phyloP scores from a whole-genome alignment of 2,113 vertebrate species.

The Ceyx cyanopectus region DNA sequence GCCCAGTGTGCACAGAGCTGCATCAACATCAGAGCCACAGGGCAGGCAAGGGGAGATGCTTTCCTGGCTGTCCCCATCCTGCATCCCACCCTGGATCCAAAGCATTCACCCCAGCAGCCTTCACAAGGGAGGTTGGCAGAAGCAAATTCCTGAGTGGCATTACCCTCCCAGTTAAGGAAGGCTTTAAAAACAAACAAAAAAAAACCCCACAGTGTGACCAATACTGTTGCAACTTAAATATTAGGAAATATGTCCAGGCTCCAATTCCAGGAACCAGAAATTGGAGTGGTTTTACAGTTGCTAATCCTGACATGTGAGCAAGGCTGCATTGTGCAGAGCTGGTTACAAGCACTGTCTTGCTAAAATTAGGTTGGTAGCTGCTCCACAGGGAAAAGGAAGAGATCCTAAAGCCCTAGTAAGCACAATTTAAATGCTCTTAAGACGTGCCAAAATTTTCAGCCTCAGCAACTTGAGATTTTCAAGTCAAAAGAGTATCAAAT shows the following conservation, averaged over 20 bases:
- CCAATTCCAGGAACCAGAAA: conserved; percentile 10
- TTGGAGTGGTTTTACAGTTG: background rate
- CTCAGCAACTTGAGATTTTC: background rate
- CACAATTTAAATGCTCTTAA: background rate
- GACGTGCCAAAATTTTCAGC: background rate
- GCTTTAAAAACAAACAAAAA: background rate
- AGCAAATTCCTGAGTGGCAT: background rate
- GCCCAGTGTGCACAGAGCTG: accelerated
- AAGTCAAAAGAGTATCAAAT: background rate
- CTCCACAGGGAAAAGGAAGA: background rate
- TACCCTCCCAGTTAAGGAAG: background rate
- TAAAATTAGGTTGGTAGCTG: background rate
- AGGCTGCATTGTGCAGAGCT: background rate
- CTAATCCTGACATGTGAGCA: background rate
- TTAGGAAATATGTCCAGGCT: background rate
- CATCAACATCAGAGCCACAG: background rate
- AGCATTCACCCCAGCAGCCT: background rate
- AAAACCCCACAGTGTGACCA: accelerated
- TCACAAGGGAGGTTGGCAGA: background rate
- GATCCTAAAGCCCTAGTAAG: background rate
- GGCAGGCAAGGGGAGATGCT: background rate
- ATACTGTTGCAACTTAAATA: background rate
- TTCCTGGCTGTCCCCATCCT: background rate
- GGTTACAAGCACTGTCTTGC: background rate
- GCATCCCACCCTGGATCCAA: accelerated